These are phyloP conservation scores for Ptilonorhynchus violaceus DNA, from an alignment of 2,113 vertebrate species.

Conservation along the genomic window DNA sequence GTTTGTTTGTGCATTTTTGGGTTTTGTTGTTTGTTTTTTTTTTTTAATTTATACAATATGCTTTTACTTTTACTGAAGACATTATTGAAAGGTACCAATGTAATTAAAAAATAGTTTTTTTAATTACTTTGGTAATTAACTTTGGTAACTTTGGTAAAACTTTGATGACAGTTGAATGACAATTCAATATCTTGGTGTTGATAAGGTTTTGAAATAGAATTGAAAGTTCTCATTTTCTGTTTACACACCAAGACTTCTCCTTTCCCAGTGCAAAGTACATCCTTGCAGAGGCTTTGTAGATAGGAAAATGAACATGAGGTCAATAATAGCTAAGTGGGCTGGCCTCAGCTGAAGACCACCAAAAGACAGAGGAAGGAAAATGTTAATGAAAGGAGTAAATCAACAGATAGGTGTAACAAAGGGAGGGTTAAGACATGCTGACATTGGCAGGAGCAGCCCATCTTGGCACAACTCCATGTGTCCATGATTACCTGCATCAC, in stretches of 20 bases:
- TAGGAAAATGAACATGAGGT: neutral
- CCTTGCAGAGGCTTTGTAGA: neutral
- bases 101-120: neutral
- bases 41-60: neutral
- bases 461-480: neutral
- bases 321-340: neutral
- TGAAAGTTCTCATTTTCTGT: neutral
- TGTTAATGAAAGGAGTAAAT: neutral
- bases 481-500: neutral
- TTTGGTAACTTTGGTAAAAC: neutral
- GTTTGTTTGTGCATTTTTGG: neutral
- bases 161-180: neutral
- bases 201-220: neutral
- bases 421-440: neutral
- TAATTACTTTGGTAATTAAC: too few relatives aligned
- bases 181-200: neutral
- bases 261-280: neutral
- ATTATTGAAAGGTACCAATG: neutral
- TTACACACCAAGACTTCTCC: neutral
- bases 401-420: neutral
- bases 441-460: accelerated
- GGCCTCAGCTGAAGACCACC: neutral
- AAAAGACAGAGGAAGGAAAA: neutral
- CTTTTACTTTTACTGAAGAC: neutral
- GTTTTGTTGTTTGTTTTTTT: neutral